Evolutionary conservation across 2,113 vertebrate species (phyloP).

Genomic region (Phycodurus eques): DNA sequence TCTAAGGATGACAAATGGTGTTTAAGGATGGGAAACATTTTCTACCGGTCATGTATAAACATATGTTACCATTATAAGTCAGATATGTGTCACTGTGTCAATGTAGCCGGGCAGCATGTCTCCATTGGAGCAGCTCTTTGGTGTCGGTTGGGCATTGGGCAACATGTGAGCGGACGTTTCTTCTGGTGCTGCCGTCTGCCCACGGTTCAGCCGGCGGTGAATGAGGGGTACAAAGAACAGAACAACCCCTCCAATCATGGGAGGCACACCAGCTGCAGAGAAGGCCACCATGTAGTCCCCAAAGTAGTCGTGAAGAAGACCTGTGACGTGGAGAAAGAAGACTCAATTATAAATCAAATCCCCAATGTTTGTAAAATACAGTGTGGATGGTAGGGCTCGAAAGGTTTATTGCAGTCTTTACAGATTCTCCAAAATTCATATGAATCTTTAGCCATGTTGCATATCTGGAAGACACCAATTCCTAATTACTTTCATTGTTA

Average conservation of each 20-base stretch:
- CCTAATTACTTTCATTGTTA: no score
- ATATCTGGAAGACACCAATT: no score
- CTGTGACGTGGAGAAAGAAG: conserved; percentile 59
- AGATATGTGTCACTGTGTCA: conserved; percentile 84
- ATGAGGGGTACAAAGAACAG: conserved; percentile 89
- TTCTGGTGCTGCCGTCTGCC: conserved; percentile 74
- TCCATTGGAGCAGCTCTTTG: conserved; percentile 81
- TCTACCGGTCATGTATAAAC: neutral
- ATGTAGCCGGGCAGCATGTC: conserved; percentile 89
- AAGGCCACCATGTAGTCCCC: conserved; percentile 87
- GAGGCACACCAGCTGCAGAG: conserved; percentile 92
- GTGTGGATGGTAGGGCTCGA: no score
- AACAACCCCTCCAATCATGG: conserved; percentile 86
- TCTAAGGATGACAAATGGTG: conserved; percentile 45
- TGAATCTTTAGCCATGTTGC: no score
- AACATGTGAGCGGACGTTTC: conserved; percentile 84
- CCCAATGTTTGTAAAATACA: no score
- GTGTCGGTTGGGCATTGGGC: conserved; percentile 37
- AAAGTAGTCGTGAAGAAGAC: conserved; percentile 84
- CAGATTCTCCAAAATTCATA: no score
- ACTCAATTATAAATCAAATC: neutral
- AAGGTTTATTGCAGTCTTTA: no score
- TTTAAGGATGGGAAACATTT: conserved; percentile 25
- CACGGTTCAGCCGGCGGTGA: conserved; percentile 76
- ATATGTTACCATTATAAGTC: conserved; percentile 58